phyloP scores from a whole-genome alignment of 2,888 invertebrate species.

The Molanna angustata region DNA sequence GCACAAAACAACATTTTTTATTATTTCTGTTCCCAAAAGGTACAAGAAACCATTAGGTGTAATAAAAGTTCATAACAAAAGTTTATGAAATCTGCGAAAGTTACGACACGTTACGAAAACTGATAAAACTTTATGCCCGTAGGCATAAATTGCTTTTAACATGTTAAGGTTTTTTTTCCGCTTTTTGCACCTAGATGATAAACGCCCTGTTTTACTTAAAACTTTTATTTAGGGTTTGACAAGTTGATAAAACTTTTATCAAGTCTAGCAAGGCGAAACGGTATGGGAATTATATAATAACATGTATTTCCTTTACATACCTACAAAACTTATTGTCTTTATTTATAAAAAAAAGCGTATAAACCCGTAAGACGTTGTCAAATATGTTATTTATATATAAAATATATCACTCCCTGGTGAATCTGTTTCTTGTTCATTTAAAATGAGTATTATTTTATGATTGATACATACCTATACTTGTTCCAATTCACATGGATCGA shows the following conservation, averaged over 20 bases:
- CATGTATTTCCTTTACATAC: too few species aligned
- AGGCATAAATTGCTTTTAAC: slow-evolving; percentile 7
- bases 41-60: background rate
- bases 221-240: slow-evolving; percentile 12
- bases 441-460: too few species aligned
- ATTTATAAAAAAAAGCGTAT: too few species aligned
- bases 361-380: too few species aligned
- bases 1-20: background rate
- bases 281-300: too few species aligned
- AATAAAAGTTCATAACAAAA: slow-evolving; percentile 4
- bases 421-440: too few species aligned
- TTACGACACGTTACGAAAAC: slow-evolving; percentile 2
- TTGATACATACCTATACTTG: too few species aligned
- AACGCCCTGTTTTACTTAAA: slow-evolving; percentile 14
- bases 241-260: background rate
- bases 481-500: too few species aligned
- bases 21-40: background rate
- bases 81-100: slow-evolving; percentile 10
- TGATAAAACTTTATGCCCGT: slow-evolving; percentile 8
- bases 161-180: background rate
- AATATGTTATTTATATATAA: too few species aligned
- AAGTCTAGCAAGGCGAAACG: too few species aligned
- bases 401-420: too few species aligned
- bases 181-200: slow-evolving; percentile 4
- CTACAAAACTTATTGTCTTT: too few species aligned